Percentiles rank a stretch among this genome's conserved stretches.
phyloP scores from a whole-genome alignment of 2,888 invertebrate species.

The Diarsia mendica region DNA sequence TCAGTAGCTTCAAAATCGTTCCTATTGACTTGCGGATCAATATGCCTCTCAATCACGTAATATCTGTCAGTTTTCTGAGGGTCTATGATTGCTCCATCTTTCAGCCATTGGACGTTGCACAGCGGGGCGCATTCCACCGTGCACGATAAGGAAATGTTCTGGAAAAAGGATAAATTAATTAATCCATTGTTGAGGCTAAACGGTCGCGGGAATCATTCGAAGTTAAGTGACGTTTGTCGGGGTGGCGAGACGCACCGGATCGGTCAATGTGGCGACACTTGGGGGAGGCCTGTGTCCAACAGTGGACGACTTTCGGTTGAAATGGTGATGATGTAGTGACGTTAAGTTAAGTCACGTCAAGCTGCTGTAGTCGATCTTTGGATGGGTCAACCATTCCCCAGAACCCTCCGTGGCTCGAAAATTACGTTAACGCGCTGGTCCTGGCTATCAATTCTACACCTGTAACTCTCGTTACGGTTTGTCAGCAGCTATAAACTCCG shows the following conservation, averaged over 20 bases:
- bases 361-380: not conserved
- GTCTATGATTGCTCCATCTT: conserved; percentile 93
- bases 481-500: not conserved
- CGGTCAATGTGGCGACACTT: too few relatives aligned
- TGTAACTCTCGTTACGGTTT: too few relatives aligned
- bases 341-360: too few relatives aligned
- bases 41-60: conserved; percentile 92
- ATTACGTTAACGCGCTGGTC: not conserved
- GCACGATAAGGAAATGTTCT: conserved; percentile 95
- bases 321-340: too few relatives aligned
- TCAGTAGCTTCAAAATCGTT: conserved; percentile 97
- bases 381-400: not conserved
- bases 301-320: too few relatives aligned
- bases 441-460: not conserved
- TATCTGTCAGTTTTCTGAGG: conserved; percentile 91
- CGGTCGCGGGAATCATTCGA: not conserved
- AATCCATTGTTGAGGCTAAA: not conserved
- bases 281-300: too few relatives aligned
- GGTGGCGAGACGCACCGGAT: too few relatives aligned
- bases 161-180: conserved; percentile 32
- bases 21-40: conserved; percentile 93
- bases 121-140: conserved; percentile 97
- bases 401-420: not conserved
- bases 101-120: conserved; percentile 96
- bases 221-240: not conserved